These are phyloP conservation scores for Campoletis sonorensis DNA, from an alignment of 1,140 invertebrate species.

Conservation along the genomic window DNA sequence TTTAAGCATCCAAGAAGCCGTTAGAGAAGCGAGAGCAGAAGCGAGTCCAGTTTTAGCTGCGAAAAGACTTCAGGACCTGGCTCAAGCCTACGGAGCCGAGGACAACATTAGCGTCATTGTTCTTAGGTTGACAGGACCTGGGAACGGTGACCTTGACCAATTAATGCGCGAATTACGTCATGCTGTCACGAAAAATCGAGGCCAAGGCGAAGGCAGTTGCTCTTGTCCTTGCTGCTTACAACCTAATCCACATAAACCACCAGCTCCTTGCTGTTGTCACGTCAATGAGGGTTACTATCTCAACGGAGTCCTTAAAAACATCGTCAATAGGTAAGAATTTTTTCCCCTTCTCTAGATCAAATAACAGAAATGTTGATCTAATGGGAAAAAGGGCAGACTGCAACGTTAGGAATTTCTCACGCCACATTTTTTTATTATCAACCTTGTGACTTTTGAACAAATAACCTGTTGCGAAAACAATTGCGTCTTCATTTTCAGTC, in stretches of 20 bases:
- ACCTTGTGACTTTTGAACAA: too few species aligned
- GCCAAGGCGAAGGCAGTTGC: conserved; percentile 71
- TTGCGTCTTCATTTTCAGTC: too few species aligned
- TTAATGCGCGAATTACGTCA: conserved; percentile 87
- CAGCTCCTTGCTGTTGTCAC: conserved; percentile 69
- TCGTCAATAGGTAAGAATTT: conserved; percentile 66
- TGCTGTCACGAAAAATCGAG: conserved; percentile 80
- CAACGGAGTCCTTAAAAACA: conserved; percentile 72
- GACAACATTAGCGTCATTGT: conserved; percentile 89
- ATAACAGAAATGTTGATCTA: too few species aligned
- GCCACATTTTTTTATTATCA: too few species aligned
- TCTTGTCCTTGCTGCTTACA: conserved; percentile 73
- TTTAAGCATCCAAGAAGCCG: conserved; percentile 84
- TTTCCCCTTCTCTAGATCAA: not conserved
- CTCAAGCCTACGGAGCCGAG: conserved; percentile 88
- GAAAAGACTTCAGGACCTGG: conserved; percentile 87
- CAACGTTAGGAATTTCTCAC: too few species aligned
- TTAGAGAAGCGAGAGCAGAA: conserved; percentile 85
- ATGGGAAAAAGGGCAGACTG: too few species aligned
- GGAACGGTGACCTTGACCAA: conserved; percentile 81
- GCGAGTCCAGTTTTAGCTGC: conserved; percentile 87
- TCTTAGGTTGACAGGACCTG: conserved; percentile 81
- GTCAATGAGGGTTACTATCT: conserved; percentile 71
- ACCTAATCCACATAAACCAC: conserved; percentile 64
- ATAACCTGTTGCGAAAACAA: too few species aligned